Evolutionary conservation across 2,797 vertebrate genomes (phyloP).

Genomic region (Lutjanus argentimaculatus): DNA sequence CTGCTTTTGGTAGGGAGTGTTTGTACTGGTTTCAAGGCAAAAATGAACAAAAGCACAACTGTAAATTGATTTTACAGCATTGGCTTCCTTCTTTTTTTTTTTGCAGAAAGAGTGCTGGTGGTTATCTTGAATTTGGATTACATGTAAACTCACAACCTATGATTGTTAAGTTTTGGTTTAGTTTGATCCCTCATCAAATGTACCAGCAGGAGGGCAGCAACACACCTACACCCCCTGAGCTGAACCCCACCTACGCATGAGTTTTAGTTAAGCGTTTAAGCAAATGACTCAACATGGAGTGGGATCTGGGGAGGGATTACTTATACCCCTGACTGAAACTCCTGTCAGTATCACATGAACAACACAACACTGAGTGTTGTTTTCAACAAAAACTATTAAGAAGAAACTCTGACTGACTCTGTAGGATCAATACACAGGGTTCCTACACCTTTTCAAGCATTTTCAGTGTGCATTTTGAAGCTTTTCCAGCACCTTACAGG

Average conservation of each 20-base stretch:
- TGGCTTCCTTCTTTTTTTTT: not conserved
- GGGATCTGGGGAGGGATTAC: constrained; percentile 30
- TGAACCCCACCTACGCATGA: constrained; percentile 29
- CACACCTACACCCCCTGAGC: constrained; percentile 11
- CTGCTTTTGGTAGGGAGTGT: not conserved
- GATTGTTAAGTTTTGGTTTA: constrained; percentile 7
- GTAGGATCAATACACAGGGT: not conserved
- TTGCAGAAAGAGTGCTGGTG: not conserved
- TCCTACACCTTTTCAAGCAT: too few relatives aligned
- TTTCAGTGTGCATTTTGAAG: too few relatives aligned
- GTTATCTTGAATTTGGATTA: constrained; percentile 22
- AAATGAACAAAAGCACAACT: not conserved
- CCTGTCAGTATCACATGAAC: constrained; percentile 4
- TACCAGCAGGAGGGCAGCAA: constrained; percentile 8
- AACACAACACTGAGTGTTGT: not conserved
- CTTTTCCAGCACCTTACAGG: too few relatives aligned
- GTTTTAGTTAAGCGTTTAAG: constrained; percentile 16
- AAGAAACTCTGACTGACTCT: not conserved
- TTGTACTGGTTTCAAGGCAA: not conserved
- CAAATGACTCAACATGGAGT: constrained; percentile 44
- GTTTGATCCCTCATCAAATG: constrained; percentile 32
- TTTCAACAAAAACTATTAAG: not conserved
- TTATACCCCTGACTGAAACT: constrained; percentile 1
- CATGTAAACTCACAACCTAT: constrained; percentile 10
- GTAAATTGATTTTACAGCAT: not conserved